phyloP scores from a whole-genome alignment of 2,113 vertebrate genomes.

The Edolisoma coerulescens region DNA sequence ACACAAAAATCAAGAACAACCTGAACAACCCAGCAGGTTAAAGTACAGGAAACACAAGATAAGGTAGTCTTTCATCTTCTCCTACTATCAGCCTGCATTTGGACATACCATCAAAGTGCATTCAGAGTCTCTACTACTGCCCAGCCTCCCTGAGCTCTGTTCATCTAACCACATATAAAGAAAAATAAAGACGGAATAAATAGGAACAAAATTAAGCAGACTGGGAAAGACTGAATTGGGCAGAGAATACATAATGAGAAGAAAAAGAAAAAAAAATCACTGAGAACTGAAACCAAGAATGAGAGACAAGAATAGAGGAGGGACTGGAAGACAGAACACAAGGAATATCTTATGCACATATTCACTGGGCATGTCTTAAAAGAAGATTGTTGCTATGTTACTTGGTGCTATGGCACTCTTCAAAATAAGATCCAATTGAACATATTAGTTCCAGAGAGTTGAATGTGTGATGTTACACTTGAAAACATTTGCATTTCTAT shows the following conservation, averaged over 20 bases:
- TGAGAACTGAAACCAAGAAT: not conserved
- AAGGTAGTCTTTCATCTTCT: not conserved
- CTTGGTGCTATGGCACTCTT: not conserved
- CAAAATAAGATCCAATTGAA: not conserved
- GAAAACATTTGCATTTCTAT: not conserved
- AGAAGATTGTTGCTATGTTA: not conserved
- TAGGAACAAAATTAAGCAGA: not conserved
- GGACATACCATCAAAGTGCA: rapidly evolving
- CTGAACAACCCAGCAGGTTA: not conserved
- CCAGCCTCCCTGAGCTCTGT: not conserved
- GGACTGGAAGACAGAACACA: not conserved
- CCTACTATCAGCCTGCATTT: not conserved
- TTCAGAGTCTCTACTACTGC: not conserved
- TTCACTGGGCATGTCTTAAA: not conserved
- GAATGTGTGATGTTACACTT: not conserved
- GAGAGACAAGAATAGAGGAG: not conserved
- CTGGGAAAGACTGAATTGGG: not conserved
- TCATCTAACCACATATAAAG: not conserved
- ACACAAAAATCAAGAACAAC: not conserved
- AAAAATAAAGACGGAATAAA: not conserved
- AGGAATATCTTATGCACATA: not conserved
- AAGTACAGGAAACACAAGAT: not conserved
- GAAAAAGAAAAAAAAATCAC: not conserved
- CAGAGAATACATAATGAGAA: not conserved
- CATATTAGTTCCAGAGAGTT: not conserved